These are phyloP conservation scores for Mesorhabditis belari DNA, from an alignment of 2,888 invertebrate species.

Conservation along the genomic window DNA sequence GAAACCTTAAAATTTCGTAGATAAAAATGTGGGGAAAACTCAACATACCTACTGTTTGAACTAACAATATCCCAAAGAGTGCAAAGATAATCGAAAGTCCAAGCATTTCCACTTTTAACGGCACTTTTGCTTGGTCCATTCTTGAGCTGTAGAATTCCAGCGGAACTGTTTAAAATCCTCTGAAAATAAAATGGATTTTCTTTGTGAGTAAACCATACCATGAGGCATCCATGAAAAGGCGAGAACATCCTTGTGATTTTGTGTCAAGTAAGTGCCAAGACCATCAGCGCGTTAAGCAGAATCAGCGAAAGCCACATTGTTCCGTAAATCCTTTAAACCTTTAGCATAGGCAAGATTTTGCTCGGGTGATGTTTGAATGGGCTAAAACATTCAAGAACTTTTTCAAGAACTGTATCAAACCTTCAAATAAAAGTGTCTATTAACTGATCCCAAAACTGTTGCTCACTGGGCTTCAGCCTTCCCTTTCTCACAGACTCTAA, in stretches of 20 bases:
- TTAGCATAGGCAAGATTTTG: slow-evolving; percentile 39
- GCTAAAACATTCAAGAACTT: slow-evolving; percentile 29
- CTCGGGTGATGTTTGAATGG: slow-evolving; percentile 35
- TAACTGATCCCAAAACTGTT: slow-evolving; percentile 55
- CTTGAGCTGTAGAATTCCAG: slow-evolving; percentile 47
- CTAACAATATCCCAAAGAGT: slow-evolving; percentile 45
- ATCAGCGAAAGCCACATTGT: slow-evolving; percentile 86
- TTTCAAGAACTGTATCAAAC: slow-evolving; percentile 9
- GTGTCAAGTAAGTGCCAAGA: slow-evolving; percentile 95
- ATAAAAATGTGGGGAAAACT: not conserved
- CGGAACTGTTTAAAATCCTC: slow-evolving; percentile 46
- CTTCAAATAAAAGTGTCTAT: slow-evolving; percentile 51
- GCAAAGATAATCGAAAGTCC: slow-evolving; percentile 61
- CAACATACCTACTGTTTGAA: slow-evolving; percentile 40
- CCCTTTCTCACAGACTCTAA: slow-evolving; percentile 35
- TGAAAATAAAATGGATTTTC: slow-evolving; percentile 14
- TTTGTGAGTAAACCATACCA: slow-evolving; percentile 13
- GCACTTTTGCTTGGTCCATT: slow-evolving; percentile 42
- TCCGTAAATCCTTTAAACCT: slow-evolving; percentile 85
- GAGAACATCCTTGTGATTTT: slow-evolving; percentile 90
- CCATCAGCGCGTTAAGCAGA: slow-evolving; percentile 96
- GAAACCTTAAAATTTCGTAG: slow-evolving; percentile 59
- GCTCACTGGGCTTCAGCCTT: slow-evolving; percentile 60
- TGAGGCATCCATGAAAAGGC: slow-evolving; percentile 34
- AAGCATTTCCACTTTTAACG: slow-evolving; percentile 73